A percentile compares a stretch with the other conserved stretches of the same genome.
These are phyloP conservation scores for Aplysina aerophoba DNA, from an alignment of 37 sponge, comb jelly and placozoan genomes.

Conservation along the genomic window DNA sequence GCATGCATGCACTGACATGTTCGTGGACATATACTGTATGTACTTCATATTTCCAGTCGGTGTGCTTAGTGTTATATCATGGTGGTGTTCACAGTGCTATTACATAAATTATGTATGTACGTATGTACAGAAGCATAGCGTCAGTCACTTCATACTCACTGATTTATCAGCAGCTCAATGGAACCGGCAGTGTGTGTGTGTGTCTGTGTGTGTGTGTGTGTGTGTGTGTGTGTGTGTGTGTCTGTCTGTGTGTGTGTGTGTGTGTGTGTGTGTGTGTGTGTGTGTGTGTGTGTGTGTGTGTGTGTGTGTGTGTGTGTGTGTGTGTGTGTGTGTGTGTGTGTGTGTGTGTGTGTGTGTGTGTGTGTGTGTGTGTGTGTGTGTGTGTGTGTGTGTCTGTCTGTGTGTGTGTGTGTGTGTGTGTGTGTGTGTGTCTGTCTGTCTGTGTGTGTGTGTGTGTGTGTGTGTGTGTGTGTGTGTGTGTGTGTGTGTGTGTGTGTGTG, in stretches of 20 bases:
- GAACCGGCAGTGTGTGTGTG: not conserved
- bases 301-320: constrained; percentile 9
- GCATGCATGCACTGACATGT: not conserved
- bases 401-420: not conserved
- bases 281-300: constrained; percentile 18
- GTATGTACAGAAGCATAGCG: not conserved
- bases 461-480: constrained; percentile 10
- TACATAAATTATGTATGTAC: not conserved
- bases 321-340: constrained; percentile 20
- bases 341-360: not conserved
- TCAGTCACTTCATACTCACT: not conserved
- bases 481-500: constrained; percentile 11
- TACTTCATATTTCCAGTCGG: no score
- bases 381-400: not conserved
- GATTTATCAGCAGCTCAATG: not conserved
- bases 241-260: not conserved
- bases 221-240: constrained; percentile 9
- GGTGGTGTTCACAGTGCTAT: not conserved
- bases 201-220: not conserved
- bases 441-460: constrained; percentile 20
- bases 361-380: constrained; percentile 2
- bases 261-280: not conserved
- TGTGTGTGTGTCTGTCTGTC: not conserved
- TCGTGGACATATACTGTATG: not conserved
- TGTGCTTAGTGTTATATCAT: no score